These are phyloP conservation scores for Hyposoter didymator DNA, from an alignment of 2,888 invertebrate species.

Conservation along the genomic window DNA sequence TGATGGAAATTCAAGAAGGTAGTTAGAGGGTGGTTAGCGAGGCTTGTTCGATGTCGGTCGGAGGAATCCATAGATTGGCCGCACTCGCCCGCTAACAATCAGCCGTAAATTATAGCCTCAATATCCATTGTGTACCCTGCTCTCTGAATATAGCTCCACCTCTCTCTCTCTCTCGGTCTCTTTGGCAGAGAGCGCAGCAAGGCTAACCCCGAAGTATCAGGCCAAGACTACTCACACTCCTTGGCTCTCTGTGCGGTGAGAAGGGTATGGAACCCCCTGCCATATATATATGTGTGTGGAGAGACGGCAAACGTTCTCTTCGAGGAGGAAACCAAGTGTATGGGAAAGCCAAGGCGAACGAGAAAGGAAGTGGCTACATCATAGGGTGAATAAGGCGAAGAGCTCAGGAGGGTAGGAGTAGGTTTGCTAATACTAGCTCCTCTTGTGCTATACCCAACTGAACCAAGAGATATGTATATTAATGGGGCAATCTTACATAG, in stretches of 20 bases:
- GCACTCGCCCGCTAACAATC: conserved; percentile 81
- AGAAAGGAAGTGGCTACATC: conserved; percentile 50
- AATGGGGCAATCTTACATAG: conserved; percentile 85
- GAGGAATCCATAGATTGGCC: conserved; percentile 83
- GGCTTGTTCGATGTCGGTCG: conserved; percentile 67
- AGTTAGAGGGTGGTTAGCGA: conserved; percentile 78
- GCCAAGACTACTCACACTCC: conserved; percentile 83
- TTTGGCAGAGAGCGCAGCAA: conserved; percentile 68
- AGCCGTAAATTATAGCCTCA: conserved; percentile 85
- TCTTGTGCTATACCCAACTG: conserved; percentile 78
- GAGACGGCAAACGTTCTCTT: conserved; percentile 53
- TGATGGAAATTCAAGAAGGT: conserved; percentile 82
- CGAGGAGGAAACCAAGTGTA: conserved; percentile 45
- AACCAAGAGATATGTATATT: conserved; percentile 84
- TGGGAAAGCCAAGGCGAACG: conserved; percentile 50
- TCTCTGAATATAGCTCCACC: conserved; percentile 54
- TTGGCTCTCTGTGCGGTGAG: conserved; percentile 57
- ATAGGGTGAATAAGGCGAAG: conserved; percentile 60
- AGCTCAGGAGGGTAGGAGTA: conserved; percentile 63
- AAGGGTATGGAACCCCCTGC: conserved; percentile 45
- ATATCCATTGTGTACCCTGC: conserved; percentile 84
- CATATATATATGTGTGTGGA: conserved; percentile 43
- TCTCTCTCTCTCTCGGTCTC: conserved; percentile 66
- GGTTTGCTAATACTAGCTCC: conserved; percentile 65
- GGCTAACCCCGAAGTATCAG: conserved; percentile 82